Conservation (phyloP, 2,888 invertebrate species). For the Cheiracanthium punctorium region DNA sequence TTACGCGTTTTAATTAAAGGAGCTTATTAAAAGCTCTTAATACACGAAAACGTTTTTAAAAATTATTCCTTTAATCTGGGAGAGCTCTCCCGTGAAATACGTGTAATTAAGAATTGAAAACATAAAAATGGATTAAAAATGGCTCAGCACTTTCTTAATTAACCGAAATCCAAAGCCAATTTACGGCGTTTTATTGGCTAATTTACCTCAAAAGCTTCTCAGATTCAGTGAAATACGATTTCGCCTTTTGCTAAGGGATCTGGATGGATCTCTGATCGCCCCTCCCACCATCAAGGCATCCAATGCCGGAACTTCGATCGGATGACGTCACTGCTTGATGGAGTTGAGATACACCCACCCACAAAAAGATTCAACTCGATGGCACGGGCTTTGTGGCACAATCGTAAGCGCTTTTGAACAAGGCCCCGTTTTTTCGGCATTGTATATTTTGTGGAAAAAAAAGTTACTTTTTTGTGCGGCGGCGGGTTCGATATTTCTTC, state of each 20-base stretch:
- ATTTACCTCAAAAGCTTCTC: conserved; percentile 38
- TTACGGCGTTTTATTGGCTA: conserved; percentile 27
- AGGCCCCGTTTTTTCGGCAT: conserved; percentile 1
- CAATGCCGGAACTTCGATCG: not conserved
- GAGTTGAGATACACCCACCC: conserved; percentile 16
- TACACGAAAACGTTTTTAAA: not conserved
- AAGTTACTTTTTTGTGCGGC: not conserved
- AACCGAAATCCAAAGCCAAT: conserved; percentile 31
- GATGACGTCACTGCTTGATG: conserved; percentile 27
- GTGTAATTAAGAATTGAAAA: conserved; percentile 2
- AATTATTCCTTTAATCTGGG: not conserved
- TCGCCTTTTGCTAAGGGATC: not conserved
- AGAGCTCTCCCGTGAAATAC: not conserved
- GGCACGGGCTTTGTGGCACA: conserved; percentile 33
- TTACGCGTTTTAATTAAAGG: not conserved
- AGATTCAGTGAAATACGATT: conserved; percentile 36
- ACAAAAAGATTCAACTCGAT: conserved; percentile 17
- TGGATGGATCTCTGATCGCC: not conserved
- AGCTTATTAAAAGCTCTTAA: not conserved
- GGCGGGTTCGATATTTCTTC: conserved; percentile 8
- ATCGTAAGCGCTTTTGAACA: conserved; percentile 30
- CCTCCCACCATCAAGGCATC: conserved; percentile 23
- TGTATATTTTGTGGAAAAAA: not conserved
- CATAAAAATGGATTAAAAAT: conserved; percentile 34
- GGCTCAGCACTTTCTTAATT: conserved; percentile 25